Percentiles rank a stretch among this genome's conserved stretches.
Conservation (phyloP, 1,140 invertebrate species). For the Hylyphantes graminicola region DNA sequence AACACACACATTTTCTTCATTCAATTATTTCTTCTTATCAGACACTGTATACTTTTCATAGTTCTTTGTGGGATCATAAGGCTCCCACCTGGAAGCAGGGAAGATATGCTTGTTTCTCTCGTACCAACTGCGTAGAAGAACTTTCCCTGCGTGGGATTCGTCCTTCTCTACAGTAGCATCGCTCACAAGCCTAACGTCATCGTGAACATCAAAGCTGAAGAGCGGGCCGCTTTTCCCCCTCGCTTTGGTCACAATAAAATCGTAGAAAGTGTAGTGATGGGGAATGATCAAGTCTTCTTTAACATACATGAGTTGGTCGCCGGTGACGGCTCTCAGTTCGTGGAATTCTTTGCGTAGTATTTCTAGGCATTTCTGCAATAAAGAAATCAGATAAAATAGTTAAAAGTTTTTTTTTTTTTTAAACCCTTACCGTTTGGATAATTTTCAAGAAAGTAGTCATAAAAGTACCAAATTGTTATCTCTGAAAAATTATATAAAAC, state of each 20-base stretch:
- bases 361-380: slow-evolving; percentile 78
- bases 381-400: neutral
- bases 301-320: slow-evolving; percentile 99
- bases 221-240: slow-evolving; percentile 98
- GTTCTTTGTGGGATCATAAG: slow-evolving; percentile 97
- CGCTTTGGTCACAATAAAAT: slow-evolving; percentile 98
- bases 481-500: too few species aligned
- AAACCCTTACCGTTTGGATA: too few species aligned
- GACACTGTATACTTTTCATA: slow-evolving; percentile 96
- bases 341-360: slow-evolving; percentile 95
- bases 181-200: slow-evolving; percentile 92
- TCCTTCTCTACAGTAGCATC: slow-evolving; percentile 97
- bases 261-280: slow-evolving; percentile 99
- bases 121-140: slow-evolving; percentile 92
- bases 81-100: slow-evolving; percentile 98
- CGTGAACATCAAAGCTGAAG: slow-evolving; percentile 97
- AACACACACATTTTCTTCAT: neutral
- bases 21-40: slow-evolving; percentile 71
- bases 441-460: too few species aligned
- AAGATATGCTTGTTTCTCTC: slow-evolving; percentile 99
- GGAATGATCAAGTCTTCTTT: slow-evolving; percentile 99
- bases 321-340: slow-evolving; percentile 94
- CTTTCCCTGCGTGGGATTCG: slow-evolving; percentile 98
- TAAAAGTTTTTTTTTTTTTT: too few species aligned
- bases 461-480: too few species aligned